These are phyloP conservation scores for Clarias magur DNA, from an alignment of 2,113 vertebrate genomes.

Conservation along the genomic window DNA sequence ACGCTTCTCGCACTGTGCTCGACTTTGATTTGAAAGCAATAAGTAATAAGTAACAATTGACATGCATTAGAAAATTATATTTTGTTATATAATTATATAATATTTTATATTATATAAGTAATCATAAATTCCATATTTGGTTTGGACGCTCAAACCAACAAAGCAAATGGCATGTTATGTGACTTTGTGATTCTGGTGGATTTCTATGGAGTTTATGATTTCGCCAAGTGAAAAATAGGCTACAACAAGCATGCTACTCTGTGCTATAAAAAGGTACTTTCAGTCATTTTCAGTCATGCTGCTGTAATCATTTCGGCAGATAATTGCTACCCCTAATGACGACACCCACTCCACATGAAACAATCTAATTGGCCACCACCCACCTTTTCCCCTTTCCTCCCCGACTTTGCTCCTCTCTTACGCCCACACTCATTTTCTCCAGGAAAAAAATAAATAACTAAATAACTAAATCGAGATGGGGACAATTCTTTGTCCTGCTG, in stretches of 20 bases:
- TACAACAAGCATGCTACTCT: background rate
- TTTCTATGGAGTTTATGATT: background rate
- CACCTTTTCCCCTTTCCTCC: background rate
- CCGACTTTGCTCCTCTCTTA: background rate
- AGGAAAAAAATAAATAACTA: too few species aligned
- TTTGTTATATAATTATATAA: too few species aligned
- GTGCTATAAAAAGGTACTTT: background rate
- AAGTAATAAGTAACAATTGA: background rate
- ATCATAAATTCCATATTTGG: background rate
- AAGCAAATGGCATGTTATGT: background rate
- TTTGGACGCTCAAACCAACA: background rate
- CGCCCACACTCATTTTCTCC: conserved; percentile 1
- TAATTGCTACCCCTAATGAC: conserved; percentile 3
- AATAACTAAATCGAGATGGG: background rate
- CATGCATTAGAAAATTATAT: background rate
- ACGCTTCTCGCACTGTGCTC: too few species aligned
- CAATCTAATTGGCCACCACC: background rate
- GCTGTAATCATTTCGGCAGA: conserved; percentile 19
- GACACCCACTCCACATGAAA: background rate
- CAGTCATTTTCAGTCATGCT: conserved; percentile 22
- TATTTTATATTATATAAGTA: too few species aligned
- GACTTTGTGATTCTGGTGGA: background rate
- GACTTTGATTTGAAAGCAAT: too few species aligned
- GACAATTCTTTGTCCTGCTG: background rate
- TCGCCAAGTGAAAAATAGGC: background rate